Evolutionary conservation across 2,113 vertebrate genomes (phyloP).

Genomic region (Coptodon rendalli): DNA sequence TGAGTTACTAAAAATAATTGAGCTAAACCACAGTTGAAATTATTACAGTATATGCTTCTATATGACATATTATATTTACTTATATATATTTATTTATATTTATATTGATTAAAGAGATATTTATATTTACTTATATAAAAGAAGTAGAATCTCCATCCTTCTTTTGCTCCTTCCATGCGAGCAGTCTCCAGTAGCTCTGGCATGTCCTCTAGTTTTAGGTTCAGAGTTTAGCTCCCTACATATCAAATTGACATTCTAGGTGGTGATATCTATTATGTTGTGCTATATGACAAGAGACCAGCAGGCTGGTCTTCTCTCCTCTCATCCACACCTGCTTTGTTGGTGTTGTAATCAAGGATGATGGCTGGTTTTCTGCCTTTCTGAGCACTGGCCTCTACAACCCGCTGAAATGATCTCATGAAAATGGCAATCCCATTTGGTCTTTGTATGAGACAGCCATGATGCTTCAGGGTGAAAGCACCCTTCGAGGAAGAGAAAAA

Average conservation of each 20-base stretch:
- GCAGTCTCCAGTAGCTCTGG: neutral
- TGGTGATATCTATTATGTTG: neutral
- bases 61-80: neutral
- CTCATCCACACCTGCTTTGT: neutral
- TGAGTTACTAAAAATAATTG: neutral
- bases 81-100: neutral
- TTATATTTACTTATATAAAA: neutral
- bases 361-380: neutral
- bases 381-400: neutral
- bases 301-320: neutral
- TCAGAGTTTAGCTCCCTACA: neutral
- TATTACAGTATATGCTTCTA: neutral
- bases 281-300: neutral
- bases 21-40: neutral
- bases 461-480: neutral
- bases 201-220: neutral
- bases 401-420: neutral
- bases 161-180: neutral
- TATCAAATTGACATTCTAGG: neutral
- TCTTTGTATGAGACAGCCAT: neutral
- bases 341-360: neutral
- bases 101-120: neutral
- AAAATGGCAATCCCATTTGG: neutral
- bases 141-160: accelerated
- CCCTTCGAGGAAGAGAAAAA: neutral